phyloP scores from a whole-genome alignment of 2,888 invertebrate species.

The Andrena chrysosceles region DNA sequence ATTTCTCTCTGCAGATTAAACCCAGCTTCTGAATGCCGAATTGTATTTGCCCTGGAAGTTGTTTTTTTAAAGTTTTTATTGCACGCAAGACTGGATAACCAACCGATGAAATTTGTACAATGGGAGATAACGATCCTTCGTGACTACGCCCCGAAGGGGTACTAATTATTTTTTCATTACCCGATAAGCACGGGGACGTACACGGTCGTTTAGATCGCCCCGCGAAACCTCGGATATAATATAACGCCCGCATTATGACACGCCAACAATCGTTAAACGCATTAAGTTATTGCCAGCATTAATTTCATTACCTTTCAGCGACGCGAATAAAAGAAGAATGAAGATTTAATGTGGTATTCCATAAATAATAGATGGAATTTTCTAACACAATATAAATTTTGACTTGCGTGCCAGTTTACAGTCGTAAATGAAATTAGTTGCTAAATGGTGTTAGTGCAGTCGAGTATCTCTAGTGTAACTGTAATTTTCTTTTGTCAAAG shows the following conservation, averaged over 20 bases:
- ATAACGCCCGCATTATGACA: slow-evolving; percentile 20
- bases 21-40: neutral
- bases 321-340: neutral
- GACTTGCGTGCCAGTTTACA: neutral
- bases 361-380: neutral
- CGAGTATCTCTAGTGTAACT: too few relatives aligned
- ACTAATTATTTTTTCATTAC: slow-evolving; percentile 66
- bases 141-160: slow-evolving; percentile 49
- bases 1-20: neutral
- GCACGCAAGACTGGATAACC: slow-evolving; percentile 54
- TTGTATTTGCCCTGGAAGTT: neutral
- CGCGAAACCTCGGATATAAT: slow-evolving; percentile 36
- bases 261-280: slow-evolving; percentile 40
- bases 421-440: neutral
- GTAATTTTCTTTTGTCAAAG: too few relatives aligned
- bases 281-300: slow-evolving; percentile 34
- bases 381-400: neutral
- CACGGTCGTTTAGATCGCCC: slow-evolving; percentile 47
- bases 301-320: slow-evolving; percentile 6
- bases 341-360: neutral
- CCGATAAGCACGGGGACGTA: slow-evolving; percentile 53
- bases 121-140: slow-evolving; percentile 63
- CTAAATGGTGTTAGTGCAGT: too few relatives aligned
- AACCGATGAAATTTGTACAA: slow-evolving; percentile 61
- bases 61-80: neutral